A percentile compares a stretch with the other conserved stretches of the same genome.
Evolutionary conservation across 1,140 invertebrate species (phyloP).

Genomic region (Lucilia cuprina): DNA sequence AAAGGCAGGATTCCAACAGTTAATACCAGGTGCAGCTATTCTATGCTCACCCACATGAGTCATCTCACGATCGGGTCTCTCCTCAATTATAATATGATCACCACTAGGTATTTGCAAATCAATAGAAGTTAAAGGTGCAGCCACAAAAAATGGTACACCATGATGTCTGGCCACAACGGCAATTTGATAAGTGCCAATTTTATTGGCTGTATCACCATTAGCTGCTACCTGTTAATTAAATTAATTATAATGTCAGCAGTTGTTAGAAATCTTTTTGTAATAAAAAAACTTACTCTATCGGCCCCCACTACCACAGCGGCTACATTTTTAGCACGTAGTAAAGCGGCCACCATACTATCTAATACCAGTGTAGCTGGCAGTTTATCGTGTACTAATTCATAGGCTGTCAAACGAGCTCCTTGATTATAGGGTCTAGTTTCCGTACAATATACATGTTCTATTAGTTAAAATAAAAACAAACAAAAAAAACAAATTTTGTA

Average conservation of each 20-base stretch:
- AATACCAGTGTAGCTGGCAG: slow-evolving; percentile 93
- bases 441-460: slow-evolving; percentile 91
- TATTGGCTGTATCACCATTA: slow-evolving; percentile 99
- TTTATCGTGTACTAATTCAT: slow-evolving; percentile 92
- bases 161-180: slow-evolving; percentile 92
- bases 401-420: slow-evolving; percentile 93
- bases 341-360: slow-evolving; percentile 91
- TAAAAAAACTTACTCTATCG: slow-evolving; percentile 73
- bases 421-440: slow-evolving; percentile 99
- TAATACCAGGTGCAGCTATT: slow-evolving; percentile 88
- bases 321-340: slow-evolving; percentile 84
- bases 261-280: slow-evolving; percentile 6
- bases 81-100: slow-evolving; percentile 91
- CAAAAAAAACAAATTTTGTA: not conserved
- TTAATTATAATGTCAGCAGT: not conserved
- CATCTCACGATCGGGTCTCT: slow-evolving; percentile 89
- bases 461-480: not conserved
- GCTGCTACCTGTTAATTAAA: slow-evolving; percentile 71
- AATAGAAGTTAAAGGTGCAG: slow-evolving; percentile 91
- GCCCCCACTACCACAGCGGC: slow-evolving; percentile 86
- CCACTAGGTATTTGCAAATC: slow-evolving; percentile 83
- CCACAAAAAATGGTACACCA: slow-evolving; percentile 93
- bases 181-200: slow-evolving; percentile 99
- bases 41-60: slow-evolving; percentile 82
- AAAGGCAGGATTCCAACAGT: slow-evolving; percentile 98